Evolutionary conservation across 92 coral and sea anemone genomes (phyloP).

Genomic region (Epizoanthus illoricatus): DNA sequence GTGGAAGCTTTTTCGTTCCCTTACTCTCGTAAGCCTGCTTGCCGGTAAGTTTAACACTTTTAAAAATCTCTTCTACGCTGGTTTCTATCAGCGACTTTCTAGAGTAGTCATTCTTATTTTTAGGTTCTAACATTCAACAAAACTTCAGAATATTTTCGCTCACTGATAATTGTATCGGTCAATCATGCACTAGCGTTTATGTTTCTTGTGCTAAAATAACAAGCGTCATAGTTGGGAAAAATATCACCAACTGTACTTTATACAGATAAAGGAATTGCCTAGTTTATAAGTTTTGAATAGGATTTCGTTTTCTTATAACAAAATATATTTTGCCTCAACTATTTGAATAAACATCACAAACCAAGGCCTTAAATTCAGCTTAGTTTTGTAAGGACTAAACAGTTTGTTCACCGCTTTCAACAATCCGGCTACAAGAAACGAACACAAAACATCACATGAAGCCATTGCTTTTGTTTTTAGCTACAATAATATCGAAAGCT

Average conservation of each 20-base stretch:
- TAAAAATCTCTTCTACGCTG: not conserved
- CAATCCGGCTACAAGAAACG: not conserved
- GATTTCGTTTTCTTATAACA: no score
- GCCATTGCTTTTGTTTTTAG: not conserved
- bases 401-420: not conserved
- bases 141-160: conserved; percentile 23
- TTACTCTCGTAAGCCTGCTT: not conserved
- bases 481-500: not conserved
- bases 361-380: no score
- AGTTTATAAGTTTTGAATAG: no score
- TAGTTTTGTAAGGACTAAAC: no score
- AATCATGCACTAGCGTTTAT: not conserved
- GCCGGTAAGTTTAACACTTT: not conserved
- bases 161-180: not conserved
- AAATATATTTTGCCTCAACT: no score
- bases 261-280: not conserved
- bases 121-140: not conserved
- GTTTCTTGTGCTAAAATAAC: not conserved
- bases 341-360: no score
- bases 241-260: not conserved
- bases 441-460: not conserved
- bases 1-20: not conserved
- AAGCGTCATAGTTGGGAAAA: not conserved
- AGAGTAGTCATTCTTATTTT: not conserved
- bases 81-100: not conserved